Conservation (phyloP, 1,140 invertebrate genomes). For the Teleogryllus occipitalis region DNA sequence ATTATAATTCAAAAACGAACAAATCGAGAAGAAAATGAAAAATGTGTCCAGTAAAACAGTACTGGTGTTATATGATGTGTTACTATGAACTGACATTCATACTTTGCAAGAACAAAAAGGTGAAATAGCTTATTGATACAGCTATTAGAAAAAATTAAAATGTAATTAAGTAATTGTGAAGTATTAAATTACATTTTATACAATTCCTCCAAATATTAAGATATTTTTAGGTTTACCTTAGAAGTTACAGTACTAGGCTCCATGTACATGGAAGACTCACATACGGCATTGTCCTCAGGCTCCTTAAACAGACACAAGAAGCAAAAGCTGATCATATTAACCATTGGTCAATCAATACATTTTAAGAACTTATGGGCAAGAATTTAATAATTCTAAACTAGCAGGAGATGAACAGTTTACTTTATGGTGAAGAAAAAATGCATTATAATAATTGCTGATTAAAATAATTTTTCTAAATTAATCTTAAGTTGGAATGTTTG, state of each 20-base stretch:
- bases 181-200: too few species aligned
- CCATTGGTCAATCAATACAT: background rate
- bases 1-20: too few species aligned
- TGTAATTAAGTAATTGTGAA: too few species aligned
- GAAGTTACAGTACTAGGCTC: constrained; percentile 67
- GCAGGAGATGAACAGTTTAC: background rate
- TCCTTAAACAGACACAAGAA: constrained; percentile 15
- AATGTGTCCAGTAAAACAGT: too few species aligned
- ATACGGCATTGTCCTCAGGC: constrained; percentile 53
- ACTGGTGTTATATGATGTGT: too few species aligned
- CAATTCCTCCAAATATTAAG: too few species aligned
- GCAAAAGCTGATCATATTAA: too few species aligned
- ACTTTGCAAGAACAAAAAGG: too few species aligned
- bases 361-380: background rate
- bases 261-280: constrained; percentile 79
- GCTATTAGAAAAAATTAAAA: too few species aligned
- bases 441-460: background rate
- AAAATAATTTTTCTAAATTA: background rate
- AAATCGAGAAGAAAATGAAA: too few species aligned
- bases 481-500: background rate
- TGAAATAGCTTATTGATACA: too few species aligned
- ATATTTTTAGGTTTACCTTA: constrained; percentile 41
- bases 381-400: background rate
- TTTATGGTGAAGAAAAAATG: background rate
- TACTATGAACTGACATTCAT: too few species aligned